A percentile compares a stretch with the other conserved stretches of the same genome.
These are phyloP conservation scores for Nephrocerus scutellatus DNA, from an alignment of 2,888 invertebrate genomes.

Conservation along the genomic window DNA sequence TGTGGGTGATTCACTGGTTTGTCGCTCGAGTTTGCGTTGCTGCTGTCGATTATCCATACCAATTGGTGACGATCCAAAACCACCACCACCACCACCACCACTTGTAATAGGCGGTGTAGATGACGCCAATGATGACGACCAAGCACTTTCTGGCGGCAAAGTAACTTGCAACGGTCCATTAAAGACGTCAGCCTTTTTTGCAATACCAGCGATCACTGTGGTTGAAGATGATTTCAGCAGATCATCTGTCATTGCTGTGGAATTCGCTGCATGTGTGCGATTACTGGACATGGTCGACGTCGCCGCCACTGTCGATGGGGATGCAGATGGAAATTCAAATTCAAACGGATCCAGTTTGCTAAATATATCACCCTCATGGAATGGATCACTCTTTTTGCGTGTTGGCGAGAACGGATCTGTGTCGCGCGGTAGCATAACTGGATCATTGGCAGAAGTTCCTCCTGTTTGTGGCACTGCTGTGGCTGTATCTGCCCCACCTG, in stretches of 20 bases:
- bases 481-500: slow-evolving; percentile 14
- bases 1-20: slow-evolving; percentile 29
- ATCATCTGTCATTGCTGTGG: slow-evolving; percentile 2
- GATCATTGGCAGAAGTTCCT: slow-evolving; percentile 37
- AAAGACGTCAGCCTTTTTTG: slow-evolving; percentile 45
- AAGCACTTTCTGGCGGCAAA: slow-evolving; percentile 56
- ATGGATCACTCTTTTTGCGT: slow-evolving; percentile 57
- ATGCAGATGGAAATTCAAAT: slow-evolving; percentile 34
- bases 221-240: slow-evolving; percentile 9
- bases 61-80: too few species aligned
- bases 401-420: slow-evolving; percentile 48
- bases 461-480: too few species aligned
- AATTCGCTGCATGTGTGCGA: slow-evolving; percentile 1
- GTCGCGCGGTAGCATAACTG: slow-evolving; percentile 45
- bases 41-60: slow-evolving; percentile 15
- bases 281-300: slow-evolving; percentile 11
- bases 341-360: slow-evolving; percentile 47
- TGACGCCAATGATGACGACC: slow-evolving; percentile 33
- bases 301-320: slow-evolving; percentile 13
- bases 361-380: slow-evolving; percentile 52
- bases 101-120: background rate
- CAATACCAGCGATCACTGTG: slow-evolving; percentile 28
- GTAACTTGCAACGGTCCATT: slow-evolving; percentile 64
- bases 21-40: slow-evolving; percentile 26
- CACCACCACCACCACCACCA: background rate